A percentile compares a stretch with the other conserved stretches of the same genome.
Conservation (phyloP, 2,888 invertebrate species). For the Hofmannophila pseudospretella region DNA sequence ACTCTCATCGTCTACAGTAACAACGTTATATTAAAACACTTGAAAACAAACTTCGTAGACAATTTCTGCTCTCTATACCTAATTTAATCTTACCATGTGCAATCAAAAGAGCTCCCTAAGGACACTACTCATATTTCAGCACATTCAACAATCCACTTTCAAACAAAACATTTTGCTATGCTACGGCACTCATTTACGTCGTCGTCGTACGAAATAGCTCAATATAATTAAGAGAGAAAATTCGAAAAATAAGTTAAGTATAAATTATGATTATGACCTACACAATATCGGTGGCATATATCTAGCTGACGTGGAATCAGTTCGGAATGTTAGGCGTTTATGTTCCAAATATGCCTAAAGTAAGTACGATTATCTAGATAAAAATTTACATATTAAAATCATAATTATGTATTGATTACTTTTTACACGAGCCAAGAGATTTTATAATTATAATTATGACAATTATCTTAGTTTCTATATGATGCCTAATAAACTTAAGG, state of each 20-base stretch:
- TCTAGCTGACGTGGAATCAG: slow-evolving; percentile 36
- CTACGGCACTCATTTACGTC: slow-evolving; percentile 50
- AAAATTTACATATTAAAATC: slow-evolving; percentile 16
- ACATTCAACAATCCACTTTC: slow-evolving; percentile 38
- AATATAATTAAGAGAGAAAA: slow-evolving; percentile 5
- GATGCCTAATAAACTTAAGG: slow-evolving; percentile 29
- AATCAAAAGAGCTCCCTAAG: slow-evolving; percentile 56
- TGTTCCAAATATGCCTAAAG: slow-evolving; percentile 13
- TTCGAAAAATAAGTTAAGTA: slow-evolving; percentile 12
- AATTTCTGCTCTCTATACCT: slow-evolving; percentile 31
- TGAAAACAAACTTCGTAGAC: slow-evolving; percentile 35
- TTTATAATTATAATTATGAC: background rate
- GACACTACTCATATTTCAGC: slow-evolving; percentile 35
- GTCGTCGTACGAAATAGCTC: slow-evolving; percentile 15
- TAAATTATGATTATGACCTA: slow-evolving; percentile 31
- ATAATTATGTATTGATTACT: slow-evolving; percentile 11
- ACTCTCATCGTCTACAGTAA: slow-evolving; percentile 32
- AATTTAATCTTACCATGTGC: slow-evolving; percentile 42
- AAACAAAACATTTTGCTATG: slow-evolving; percentile 39
- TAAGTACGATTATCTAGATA: slow-evolving; percentile 18
- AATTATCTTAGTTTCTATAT: slow-evolving; percentile 29
- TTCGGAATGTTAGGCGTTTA: slow-evolving; percentile 51
- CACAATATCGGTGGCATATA: slow-evolving; percentile 47
- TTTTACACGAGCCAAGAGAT: slow-evolving; percentile 1
- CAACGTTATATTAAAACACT: slow-evolving; percentile 14